These are phyloP conservation scores for Teleopsis dalmanni DNA, from an alignment of 1,140 invertebrate species.

Conservation along the genomic window DNA sequence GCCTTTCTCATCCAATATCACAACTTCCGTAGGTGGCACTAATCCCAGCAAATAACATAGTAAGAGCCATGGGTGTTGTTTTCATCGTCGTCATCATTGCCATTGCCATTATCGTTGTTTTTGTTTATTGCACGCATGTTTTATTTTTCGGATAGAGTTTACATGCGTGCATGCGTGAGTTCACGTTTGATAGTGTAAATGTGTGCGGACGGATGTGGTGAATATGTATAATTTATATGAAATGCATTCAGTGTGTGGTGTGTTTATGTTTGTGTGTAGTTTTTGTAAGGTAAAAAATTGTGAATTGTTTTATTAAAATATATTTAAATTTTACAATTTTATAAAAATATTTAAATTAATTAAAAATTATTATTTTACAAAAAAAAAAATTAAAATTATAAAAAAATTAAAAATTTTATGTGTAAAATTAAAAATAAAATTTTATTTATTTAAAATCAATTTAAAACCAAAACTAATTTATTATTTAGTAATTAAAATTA, in stretches of 20 bases:
- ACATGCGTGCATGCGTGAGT: background rate
- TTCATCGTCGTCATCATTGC: background rate
- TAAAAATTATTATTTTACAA: background rate
- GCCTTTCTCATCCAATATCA: constrained; percentile 40
- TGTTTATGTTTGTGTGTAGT: background rate
- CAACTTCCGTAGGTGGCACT: constrained; percentile 41
- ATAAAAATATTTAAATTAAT: background rate
- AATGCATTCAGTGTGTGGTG: background rate
- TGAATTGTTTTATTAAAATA: background rate
- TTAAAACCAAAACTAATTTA: constrained; percentile 6
- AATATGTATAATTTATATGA: background rate
- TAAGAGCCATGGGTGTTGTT: constrained; percentile 4
- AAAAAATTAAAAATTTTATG: background rate
- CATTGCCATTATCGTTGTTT: background rate
- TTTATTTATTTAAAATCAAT: background rate
- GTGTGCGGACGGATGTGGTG: constrained; percentile 1
- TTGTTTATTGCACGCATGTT: background rate
- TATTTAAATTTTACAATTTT: background rate
- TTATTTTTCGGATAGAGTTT: background rate
- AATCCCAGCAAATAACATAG: constrained; percentile 5
- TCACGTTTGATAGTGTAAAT: background rate
- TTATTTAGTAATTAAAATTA: constrained; percentile 1
- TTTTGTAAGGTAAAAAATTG: constrained; percentile 1
- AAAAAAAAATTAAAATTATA: background rate
- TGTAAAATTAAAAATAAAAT: constrained; percentile 7